Evolutionary conservation across 2,797 vertebrate species (phyloP), one percentile per base, ranked within the genome.

Genomic region (Monodelphis domestica): DNA sequence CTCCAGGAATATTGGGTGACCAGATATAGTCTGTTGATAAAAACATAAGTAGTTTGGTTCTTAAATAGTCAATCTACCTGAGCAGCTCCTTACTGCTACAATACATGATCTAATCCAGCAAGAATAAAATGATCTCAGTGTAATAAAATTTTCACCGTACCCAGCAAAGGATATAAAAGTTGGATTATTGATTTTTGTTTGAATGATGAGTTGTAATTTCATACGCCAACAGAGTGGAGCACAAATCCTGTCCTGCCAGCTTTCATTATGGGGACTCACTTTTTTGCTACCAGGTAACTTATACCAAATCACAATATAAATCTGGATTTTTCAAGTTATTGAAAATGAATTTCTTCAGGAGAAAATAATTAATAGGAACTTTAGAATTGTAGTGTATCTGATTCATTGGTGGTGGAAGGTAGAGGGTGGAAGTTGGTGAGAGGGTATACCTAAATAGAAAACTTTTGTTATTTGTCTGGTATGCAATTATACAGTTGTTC

Each of bases 101-200:
- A 89, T 54, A 94, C 91, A 95, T 57, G 91, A 95, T 78, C 94
- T 96, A 95, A 96, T 92, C 91, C 91, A 95, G 92, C 63, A 96
- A 97, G 94, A 96, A 96, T 87, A 94, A 94, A 96, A 96, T 89
- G 89, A 95, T 97, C 33, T 28, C 51, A 95, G 94, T 94, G 95
- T 94, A 95, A 97, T 95, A 95, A 95, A 95, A 96, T 88, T 95
- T 96, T 95, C 89, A 93, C 94, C 78, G 89, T 95, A 95, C 88
- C 93, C 84, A 95, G 96, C n/a, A 90, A 92, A 95, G 92, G 93
- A 97, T 55, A 93, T 97, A 96, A 95, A 96, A 96, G 95, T 95
- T 96, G 93, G 94, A 95, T 96, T 97, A 97, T 55, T 93, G 97
- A 96, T 97, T 97, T n/a, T 93, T 96, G 94, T 95, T 89, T 97